These are phyloP conservation scores for Melipona quadrifasciata DNA, from an alignment of 1,140 invertebrate species.

Conservation along the genomic window DNA sequence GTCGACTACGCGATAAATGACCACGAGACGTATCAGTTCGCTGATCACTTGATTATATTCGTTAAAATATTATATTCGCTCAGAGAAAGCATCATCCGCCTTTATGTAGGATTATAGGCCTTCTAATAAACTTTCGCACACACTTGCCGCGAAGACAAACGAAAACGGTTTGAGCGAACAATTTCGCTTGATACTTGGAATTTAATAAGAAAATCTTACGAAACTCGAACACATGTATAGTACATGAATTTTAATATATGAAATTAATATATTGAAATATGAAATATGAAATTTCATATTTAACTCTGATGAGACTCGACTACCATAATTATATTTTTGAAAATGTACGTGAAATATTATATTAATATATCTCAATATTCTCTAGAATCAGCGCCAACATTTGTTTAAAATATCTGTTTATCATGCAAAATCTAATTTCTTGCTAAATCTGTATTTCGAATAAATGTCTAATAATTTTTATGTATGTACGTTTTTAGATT, in stretches of 20 bases:
- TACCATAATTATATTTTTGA: too few species aligned
- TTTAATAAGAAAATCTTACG: background rate
- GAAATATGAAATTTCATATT: too few species aligned
- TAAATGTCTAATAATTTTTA: background rate
- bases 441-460: background rate
- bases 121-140: conserved; percentile 66
- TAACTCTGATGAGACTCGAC: too few species aligned
- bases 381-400: too few species aligned
- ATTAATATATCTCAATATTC: too few species aligned
- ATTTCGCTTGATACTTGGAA: background rate
- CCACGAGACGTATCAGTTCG: background rate
- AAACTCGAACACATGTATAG: background rate
- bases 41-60: conserved; percentile 4
- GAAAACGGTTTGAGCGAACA: conserved; percentile 5
- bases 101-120: conserved; percentile 67
- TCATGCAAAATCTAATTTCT: background rate
- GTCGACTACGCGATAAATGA: background rate
- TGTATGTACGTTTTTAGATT: background rate
- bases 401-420: background rate
- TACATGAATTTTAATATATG: too few species aligned
- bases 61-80: conserved; percentile 51
- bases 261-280: too few species aligned
- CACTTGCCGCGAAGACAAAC: conserved; percentile 10
- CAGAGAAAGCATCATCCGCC: conserved; percentile 64
- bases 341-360: too few species aligned